phyloP scores from a whole-genome alignment of 2,797 vertebrate genomes.

The Mormyrops attenuatus region DNA sequence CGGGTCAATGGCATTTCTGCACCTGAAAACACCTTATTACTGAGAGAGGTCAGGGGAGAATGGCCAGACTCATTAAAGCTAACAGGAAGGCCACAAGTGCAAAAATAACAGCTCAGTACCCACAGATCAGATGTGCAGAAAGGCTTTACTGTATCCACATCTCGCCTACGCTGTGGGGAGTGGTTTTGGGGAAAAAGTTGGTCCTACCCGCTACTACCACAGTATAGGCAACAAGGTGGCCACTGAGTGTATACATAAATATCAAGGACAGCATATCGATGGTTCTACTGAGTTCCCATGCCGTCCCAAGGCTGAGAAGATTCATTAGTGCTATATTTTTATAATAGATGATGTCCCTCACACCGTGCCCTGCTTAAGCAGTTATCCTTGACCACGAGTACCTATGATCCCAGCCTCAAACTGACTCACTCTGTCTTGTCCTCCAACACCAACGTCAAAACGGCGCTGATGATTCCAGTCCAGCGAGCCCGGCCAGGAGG shows the following conservation, averaged over 20 bases:
- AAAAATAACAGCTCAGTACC: neutral
- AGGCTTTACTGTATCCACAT: neutral
- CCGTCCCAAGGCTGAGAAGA: neutral
- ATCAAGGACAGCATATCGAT: neutral
- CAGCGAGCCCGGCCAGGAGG: neutral
- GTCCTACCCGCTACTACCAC: neutral
- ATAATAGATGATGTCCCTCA: neutral
- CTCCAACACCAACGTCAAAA: neutral
- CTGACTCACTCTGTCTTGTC: neutral
- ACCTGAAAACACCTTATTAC: neutral
- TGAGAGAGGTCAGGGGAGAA: neutral
- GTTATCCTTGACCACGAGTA: neutral
- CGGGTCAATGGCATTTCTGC: neutral
- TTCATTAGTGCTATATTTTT: neutral
- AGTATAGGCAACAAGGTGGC: neutral
- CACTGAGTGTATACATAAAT: neutral
- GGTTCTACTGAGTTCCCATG: neutral
- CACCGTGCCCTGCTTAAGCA: neutral
- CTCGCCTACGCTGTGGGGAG: neutral
- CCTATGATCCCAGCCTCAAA: neutral
- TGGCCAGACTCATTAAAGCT: neutral
- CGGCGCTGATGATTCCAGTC: neutral
- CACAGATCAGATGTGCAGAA: neutral
- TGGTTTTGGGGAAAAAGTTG: neutral
- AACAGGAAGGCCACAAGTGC: neutral